A percentile compares a stretch with the other conserved stretches of the same genome.
Evolutionary conservation across 2,888 invertebrate species (phyloP).

Genomic region (Shargacucullia verbasci): DNA sequence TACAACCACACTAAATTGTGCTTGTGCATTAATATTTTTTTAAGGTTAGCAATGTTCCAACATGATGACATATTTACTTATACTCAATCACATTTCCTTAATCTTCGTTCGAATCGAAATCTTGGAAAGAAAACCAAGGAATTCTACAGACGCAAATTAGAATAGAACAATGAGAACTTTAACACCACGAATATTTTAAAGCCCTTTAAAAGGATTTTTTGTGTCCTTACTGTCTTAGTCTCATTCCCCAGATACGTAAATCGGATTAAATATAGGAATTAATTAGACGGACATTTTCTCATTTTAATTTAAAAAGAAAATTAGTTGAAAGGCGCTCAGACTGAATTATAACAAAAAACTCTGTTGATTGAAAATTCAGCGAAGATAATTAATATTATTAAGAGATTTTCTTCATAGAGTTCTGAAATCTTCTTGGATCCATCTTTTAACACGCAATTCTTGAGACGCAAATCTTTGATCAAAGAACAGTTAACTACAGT

Average conservation of each 20-base stretch:
- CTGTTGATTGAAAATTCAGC: slow-evolving; percentile 25
- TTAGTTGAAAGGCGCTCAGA: slow-evolving; percentile 10
- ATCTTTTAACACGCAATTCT: slow-evolving; percentile 5
- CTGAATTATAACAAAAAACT: slow-evolving; percentile 10
- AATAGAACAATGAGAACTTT: slow-evolving; percentile 26
- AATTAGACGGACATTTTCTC: slow-evolving; percentile 8
- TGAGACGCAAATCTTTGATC: neutral
- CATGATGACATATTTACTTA: no score
- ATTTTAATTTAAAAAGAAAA: slow-evolving; percentile 35
- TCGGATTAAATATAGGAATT: slow-evolving; percentile 34
- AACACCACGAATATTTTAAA: slow-evolving; percentile 31
- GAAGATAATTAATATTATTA: slow-evolving; percentile 38
- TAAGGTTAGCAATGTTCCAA: no score
- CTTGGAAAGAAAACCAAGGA: neutral
- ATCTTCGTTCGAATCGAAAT: no score
- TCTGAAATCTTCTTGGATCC: slow-evolving; percentile 11
- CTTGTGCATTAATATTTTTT: no score
- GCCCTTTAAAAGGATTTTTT: slow-evolving; percentile 14
- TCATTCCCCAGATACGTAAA: slow-evolving; percentile 17
- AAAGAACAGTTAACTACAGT: neutral
- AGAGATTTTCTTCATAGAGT: slow-evolving; percentile 23
- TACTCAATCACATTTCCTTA: no score
- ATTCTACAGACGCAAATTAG: slow-evolving; percentile 4
- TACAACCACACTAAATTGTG: slow-evolving; percentile 7
- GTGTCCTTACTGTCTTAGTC: slow-evolving; percentile 8